phyloP scores from a whole-genome alignment of 2,113 vertebrate species.

The Forbesichthys papilliferus region DNA sequence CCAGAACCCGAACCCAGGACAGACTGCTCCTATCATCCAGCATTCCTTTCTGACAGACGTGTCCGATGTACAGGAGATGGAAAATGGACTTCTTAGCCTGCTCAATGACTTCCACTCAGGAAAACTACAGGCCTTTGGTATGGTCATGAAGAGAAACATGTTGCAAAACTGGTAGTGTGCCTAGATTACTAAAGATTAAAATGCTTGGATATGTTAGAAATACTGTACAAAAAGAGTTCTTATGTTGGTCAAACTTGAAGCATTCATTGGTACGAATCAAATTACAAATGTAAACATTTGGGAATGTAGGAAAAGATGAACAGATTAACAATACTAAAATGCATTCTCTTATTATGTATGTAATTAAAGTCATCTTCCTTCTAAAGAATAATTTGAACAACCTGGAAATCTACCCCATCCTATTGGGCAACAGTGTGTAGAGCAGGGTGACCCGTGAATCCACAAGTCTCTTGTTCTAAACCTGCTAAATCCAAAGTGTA shows the following conservation, averaged over 20 bases:
- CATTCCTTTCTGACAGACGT: slow-evolving; percentile 98
- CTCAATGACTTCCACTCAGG: slow-evolving; percentile 98
- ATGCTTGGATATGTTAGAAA: neutral
- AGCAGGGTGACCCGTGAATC: too few relatives aligned
- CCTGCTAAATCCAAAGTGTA: too few relatives aligned
- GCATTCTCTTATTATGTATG: too few relatives aligned
- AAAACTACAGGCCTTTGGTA: slow-evolving; percentile 97
- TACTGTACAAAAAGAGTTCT: neutral
- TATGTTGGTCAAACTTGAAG: neutral
- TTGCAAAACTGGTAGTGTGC: neutral
- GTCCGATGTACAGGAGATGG: slow-evolving; percentile 98
- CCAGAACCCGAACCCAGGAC: slow-evolving; percentile 80
- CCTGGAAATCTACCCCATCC: neutral
- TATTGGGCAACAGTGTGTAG: too few relatives aligned
- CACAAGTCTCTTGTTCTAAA: too few relatives aligned
- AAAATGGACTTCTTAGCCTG: slow-evolving; percentile 92
- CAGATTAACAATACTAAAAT: neutral
- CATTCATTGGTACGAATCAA: too few relatives aligned
- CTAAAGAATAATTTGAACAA: neutral
- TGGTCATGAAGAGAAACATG: neutral
- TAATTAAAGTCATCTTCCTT: too few relatives aligned
- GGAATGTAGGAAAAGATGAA: neutral
- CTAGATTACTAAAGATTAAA: neutral
- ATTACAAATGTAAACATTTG: too few relatives aligned
- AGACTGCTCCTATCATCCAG: slow-evolving; percentile 84